Conservation (phyloP, 2,113 vertebrate species). For the Tragelaphus buxtoni region DNA sequence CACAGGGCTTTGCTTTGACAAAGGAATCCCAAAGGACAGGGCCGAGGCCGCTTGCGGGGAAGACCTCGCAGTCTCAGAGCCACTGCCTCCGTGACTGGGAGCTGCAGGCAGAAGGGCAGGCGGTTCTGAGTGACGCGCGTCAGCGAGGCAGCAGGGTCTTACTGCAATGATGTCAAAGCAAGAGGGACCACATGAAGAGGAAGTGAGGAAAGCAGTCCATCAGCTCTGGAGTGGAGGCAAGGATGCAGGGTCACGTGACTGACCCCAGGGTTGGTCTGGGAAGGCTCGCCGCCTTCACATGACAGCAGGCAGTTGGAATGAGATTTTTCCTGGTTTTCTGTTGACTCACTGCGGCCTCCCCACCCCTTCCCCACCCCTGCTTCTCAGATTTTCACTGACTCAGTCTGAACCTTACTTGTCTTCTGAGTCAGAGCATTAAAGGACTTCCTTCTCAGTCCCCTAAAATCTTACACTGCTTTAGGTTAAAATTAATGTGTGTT, state of each 20-base stretch:
- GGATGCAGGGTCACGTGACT: rapidly evolving
- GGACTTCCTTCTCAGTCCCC: not conserved
- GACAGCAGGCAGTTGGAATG: not conserved
- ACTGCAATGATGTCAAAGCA: too few species aligned
- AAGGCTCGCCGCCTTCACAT: rapidly evolving
- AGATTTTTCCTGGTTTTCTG: not conserved
- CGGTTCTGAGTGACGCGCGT: rapidly evolving
- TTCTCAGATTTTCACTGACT: not conserved
- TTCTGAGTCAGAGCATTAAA: not conserved
- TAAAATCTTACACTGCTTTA: not conserved
- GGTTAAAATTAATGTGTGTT: not conserved
- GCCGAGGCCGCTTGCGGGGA: rapidly evolving
- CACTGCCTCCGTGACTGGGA: rapidly evolving
- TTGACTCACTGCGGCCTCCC: not conserved
- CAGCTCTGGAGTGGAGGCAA: rapidly evolving
- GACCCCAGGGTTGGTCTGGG: rapidly evolving
- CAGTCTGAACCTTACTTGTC: not conserved
- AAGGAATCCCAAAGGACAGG: not conserved
- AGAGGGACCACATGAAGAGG: too few species aligned
- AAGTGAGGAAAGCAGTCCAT: not conserved
- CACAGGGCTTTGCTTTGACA: not conserved
- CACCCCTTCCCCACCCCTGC: not conserved
- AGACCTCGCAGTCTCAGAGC: rapidly evolving
- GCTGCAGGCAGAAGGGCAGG: not conserved
- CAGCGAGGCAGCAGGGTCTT: not conserved